These are phyloP conservation scores for Momotus momota DNA, from an alignment of 2,797 vertebrate genomes.

Conservation along the genomic window DNA sequence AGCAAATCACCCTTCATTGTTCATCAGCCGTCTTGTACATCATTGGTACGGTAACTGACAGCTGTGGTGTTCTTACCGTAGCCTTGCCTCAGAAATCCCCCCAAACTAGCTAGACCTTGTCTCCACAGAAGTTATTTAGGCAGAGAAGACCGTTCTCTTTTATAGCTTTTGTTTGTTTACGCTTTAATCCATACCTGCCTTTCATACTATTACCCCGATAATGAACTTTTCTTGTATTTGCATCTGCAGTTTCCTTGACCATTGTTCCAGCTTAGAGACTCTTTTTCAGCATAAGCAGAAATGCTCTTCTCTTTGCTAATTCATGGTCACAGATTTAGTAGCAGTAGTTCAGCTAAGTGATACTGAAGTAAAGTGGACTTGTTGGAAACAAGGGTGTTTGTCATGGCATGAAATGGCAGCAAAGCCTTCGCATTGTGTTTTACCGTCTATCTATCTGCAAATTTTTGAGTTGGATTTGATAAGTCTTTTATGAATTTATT, in stretches of 20 bases:
- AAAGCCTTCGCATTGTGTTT: not conserved
- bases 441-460: not conserved
- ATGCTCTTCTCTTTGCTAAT: not conserved
- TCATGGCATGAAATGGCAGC: not conserved
- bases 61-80: not conserved
- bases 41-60: constrained; percentile 1
- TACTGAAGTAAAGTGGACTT: not conserved
- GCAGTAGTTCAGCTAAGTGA: not conserved
- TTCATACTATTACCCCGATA: not conserved
- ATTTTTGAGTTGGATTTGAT: not conserved
- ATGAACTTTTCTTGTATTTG: not conserved
- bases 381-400: not conserved
- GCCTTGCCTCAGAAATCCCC: not conserved
- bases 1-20: not conserved
- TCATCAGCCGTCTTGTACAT: not conserved
- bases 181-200: not conserved
- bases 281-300: not conserved
- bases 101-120: not conserved
- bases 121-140: not conserved
- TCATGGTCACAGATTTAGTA: not conserved
- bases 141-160: not conserved
- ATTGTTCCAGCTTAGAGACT: not conserved
- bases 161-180: not conserved
- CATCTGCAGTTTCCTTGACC: not conserved
- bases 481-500: not conserved